Percentiles rank a stretch among this genome's conserved stretches.
phyloP scores from a whole-genome alignment of 2,797 vertebrate genomes.

The Columba guinea region DNA sequence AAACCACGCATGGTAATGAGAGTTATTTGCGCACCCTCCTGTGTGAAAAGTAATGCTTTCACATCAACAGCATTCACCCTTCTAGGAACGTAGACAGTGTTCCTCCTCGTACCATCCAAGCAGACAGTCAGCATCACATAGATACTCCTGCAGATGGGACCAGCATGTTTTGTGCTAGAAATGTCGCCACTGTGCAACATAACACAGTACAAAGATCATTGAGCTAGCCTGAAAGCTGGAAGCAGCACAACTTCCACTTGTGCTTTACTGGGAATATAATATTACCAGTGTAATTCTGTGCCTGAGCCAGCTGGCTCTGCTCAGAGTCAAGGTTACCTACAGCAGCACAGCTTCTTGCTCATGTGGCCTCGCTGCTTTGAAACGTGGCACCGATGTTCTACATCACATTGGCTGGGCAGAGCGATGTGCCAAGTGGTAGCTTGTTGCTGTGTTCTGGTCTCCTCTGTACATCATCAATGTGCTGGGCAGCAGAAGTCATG shows the following conservation, averaged over 20 bases:
- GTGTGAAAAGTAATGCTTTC: background rate
- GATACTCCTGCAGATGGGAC: background rate
- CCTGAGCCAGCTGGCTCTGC: background rate
- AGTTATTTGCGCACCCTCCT: background rate
- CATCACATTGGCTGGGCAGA: background rate
- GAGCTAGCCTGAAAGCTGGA: background rate
- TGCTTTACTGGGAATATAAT: background rate
- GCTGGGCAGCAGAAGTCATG: background rate
- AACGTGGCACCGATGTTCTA: background rate
- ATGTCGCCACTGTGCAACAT: fast-evolving
- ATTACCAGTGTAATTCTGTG: background rate
- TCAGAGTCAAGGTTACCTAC: background rate
- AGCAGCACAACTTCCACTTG: background rate
- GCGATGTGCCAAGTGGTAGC: background rate
- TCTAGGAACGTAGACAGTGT: background rate
- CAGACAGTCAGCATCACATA: background rate
- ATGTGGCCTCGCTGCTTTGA: background rate
- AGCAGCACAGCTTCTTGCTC: background rate
- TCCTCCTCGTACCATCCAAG: background rate
- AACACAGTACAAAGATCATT: background rate
- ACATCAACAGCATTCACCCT: background rate
- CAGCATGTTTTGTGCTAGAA: background rate
- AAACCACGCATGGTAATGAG: background rate
- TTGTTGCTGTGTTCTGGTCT: background rate
- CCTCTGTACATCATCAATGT: background rate